Conservation (phyloP, 2,888 invertebrate species). For the Pherbina coryleti region DNA sequence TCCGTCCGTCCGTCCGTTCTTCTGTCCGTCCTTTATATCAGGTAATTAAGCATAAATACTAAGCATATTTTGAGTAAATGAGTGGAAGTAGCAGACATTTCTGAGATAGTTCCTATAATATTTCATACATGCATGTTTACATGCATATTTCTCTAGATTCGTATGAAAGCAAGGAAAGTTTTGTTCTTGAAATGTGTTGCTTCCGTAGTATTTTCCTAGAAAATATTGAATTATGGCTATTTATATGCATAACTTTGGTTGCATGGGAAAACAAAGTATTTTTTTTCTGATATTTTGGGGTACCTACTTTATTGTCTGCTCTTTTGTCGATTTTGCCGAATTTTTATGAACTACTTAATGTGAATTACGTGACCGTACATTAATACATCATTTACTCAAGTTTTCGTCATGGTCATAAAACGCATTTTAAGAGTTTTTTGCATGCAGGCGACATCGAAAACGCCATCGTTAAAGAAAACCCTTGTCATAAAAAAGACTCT, state of each 20-base stretch:
- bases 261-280: too few relatives aligned
- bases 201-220: background rate
- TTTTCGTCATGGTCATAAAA: conserved; percentile 65
- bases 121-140: too few relatives aligned
- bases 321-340: background rate
- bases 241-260: too few relatives aligned
- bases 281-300: too few relatives aligned
- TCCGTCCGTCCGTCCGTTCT: background rate
- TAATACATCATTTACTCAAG: conserved; percentile 48
- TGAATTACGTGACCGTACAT: conserved; percentile 51
- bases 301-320: background rate
- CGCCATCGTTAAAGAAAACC: conserved; percentile 14
- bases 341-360: conserved; percentile 38
- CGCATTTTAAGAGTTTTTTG: conserved; percentile 16
- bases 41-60: conserved; percentile 3
- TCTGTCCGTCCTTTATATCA: background rate
- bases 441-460: background rate
- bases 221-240: background rate
- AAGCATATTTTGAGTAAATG: background rate
- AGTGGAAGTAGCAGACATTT: background rate
- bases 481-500: conserved; percentile 7
- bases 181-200: background rate
- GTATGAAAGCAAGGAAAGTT: background rate
- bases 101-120: background rate
- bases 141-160: too few relatives aligned